Evolutionary conservation across 1,140 invertebrate species (phyloP).

Genomic region (Eurosta solidaginis): DNA sequence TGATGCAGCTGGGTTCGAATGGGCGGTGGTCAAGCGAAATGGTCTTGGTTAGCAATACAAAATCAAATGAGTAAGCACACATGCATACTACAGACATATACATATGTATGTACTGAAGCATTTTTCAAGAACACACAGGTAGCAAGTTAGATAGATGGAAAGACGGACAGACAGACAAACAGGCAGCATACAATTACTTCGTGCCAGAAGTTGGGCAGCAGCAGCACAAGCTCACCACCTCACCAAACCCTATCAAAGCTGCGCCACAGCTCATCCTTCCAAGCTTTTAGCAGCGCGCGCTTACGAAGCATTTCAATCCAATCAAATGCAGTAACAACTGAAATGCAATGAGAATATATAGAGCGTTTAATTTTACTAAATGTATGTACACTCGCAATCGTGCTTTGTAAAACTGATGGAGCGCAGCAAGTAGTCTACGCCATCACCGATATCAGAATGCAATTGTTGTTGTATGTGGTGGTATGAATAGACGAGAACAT

Average conservation of each 20-base stretch:
- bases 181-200: slow-evolving; percentile 21
- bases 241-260: too few relatives aligned
- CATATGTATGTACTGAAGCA: not conserved
- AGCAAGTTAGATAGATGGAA: not conserved
- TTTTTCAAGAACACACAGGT: not conserved
- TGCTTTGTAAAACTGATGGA: not conserved
- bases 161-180: not conserved
- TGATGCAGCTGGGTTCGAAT: not conserved
- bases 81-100: not conserved
- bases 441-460: too few relatives aligned
- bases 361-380: not conserved
- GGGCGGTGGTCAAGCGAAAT: not conserved
- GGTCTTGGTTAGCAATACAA: not conserved
- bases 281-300: not conserved
- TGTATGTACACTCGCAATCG: not conserved
- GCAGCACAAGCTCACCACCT: not conserved
- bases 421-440: not conserved
- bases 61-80: not conserved
- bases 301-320: slow-evolving; percentile 16
- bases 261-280: not conserved
- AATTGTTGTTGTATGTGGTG: too few relatives aligned
- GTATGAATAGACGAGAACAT: slow-evolving; percentile 47
- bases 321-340: not conserved
- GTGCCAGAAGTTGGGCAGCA: slow-evolving; percentile 2
- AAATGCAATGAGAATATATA: not conserved